These are phyloP conservation scores for Myotis vivesi DNA, from an alignment of 2,797 vertebrate genomes.

Conservation along the genomic window DNA sequence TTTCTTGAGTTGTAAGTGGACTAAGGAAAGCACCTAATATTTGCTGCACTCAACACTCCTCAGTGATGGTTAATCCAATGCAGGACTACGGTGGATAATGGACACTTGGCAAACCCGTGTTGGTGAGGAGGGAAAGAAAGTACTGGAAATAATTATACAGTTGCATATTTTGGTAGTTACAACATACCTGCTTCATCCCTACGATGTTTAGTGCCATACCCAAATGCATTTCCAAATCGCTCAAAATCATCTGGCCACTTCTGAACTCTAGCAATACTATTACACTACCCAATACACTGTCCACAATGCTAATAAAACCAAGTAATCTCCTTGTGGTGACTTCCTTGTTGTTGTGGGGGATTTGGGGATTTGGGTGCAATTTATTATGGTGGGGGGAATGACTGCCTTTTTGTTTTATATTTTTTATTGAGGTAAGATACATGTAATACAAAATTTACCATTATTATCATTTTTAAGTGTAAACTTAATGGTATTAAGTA, in stretches of 20 bases:
- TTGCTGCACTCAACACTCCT: background rate
- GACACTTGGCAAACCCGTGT: background rate
- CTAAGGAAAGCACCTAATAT: background rate
- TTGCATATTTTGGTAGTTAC: background rate
- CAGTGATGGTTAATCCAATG: background rate
- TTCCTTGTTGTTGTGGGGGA: background rate
- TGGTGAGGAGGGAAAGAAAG: background rate
- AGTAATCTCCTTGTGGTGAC: background rate
- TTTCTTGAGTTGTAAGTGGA: background rate
- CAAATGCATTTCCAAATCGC: background rate
- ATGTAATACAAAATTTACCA: background rate
- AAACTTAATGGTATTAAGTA: background rate
- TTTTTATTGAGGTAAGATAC: background rate
- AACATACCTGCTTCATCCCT: background rate
- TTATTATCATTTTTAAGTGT: background rate
- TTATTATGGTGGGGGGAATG: background rate
- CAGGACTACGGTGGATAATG: too few relatives aligned
- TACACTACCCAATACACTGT: background rate
- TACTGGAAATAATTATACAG: background rate
- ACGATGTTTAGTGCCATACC: background rate
- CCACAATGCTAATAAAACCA: background rate
- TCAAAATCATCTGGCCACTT: background rate
- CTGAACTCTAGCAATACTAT: background rate
- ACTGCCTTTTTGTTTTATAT: background rate
- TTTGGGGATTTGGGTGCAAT: background rate